Conservation (phyloP, 2,888 invertebrate species). For the Eurytoma californica region DNA sequence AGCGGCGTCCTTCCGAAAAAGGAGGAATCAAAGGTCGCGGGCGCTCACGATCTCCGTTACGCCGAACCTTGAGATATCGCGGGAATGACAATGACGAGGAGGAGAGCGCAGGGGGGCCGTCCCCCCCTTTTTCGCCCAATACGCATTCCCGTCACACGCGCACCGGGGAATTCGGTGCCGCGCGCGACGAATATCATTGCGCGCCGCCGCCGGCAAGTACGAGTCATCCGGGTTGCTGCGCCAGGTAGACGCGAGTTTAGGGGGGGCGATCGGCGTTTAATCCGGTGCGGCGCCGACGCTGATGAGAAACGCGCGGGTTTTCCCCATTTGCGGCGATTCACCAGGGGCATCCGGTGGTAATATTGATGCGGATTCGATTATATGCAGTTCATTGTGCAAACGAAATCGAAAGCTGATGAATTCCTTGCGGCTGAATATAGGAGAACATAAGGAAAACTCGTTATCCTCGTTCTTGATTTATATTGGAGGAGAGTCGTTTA, state of each 20-base stretch:
- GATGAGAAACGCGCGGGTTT: no score
- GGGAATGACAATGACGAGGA: constrained; percentile 70
- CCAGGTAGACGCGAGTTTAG: no score
- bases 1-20: constrained; percentile 17
- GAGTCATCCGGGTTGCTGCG: no score
- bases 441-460: no score
- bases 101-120: constrained; percentile 60
- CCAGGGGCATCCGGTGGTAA: no score
- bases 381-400: no score
- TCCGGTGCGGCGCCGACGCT: not conserved
- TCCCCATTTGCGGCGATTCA: no score
- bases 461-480: no score
- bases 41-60: constrained; percentile 26
- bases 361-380: no score
- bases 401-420: no score
- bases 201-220: not conserved
- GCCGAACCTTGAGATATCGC: constrained; percentile 53
- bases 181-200: constrained; percentile 5
- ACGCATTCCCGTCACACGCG: constrained; percentile 70
- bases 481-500: no score
- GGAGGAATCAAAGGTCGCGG: not conserved
- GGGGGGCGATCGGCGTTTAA: constrained; percentile 16
- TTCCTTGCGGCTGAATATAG: no score
- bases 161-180: constrained; percentile 20
- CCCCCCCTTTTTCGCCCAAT: constrained; percentile 69